Evolutionary conservation across 2,888 invertebrate genomes (phyloP).

Genomic region (Hemaris fuciformis): DNA sequence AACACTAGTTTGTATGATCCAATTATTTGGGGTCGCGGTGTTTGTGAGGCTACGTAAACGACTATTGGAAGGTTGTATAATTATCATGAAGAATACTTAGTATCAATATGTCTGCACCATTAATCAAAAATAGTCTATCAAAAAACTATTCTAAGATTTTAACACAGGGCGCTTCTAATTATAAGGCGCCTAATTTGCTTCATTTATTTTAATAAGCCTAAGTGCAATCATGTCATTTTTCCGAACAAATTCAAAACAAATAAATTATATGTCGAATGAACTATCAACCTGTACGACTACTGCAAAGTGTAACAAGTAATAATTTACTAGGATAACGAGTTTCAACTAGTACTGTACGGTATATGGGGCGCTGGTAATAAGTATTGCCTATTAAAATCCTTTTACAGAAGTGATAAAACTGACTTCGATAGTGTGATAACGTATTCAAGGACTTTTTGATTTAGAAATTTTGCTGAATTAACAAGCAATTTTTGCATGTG

Average conservation of each 20-base stretch:
- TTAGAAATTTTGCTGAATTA: not conserved
- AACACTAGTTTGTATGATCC: too few species aligned
- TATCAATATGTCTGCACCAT: not conserved
- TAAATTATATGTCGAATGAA: not conserved
- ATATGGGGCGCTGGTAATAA: not conserved
- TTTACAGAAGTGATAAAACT: conserved; percentile 3
- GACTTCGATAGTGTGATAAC: not conserved
- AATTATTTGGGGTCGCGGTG: too few species aligned
- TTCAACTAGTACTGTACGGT: not conserved
- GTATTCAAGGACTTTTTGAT: not conserved
- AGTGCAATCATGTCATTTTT: not conserved
- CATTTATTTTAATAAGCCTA: not conserved
- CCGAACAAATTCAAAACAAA: not conserved
- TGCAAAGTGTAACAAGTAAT: not conserved
- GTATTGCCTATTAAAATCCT: not conserved
- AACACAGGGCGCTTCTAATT: too few species aligned
- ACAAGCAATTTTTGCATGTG: not conserved
- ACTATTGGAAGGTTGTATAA: too few species aligned
- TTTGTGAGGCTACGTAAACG: too few species aligned
- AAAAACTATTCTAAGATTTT: too few species aligned
- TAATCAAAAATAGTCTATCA: not conserved
- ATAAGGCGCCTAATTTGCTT: not conserved
- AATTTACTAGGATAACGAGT: not conserved
- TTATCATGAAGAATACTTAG: too few species aligned
- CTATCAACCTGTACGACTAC: not conserved